Conservation (phyloP, 2,888 invertebrate genomes). For the Meganola albula region DNA sequence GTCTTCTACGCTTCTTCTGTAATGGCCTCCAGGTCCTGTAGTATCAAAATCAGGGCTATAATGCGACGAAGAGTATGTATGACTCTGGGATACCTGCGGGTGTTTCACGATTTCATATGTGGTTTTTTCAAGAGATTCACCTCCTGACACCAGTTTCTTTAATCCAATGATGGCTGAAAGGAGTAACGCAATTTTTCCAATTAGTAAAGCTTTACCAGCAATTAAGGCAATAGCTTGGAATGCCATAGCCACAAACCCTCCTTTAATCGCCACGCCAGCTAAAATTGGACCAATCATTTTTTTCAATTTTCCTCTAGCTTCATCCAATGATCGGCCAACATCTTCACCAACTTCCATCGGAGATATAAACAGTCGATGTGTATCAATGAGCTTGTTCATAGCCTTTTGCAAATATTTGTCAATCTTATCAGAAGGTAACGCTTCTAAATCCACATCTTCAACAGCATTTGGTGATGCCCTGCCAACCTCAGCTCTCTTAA, state of each 20-base stretch:
- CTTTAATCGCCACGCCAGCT: slow-evolving; percentile 83
- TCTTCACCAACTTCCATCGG: slow-evolving; percentile 56
- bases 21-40: slow-evolving; percentile 77
- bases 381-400: slow-evolving; percentile 77
- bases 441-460: slow-evolving; percentile 78
- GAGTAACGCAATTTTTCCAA: slow-evolving; percentile 90
- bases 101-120: slow-evolving; percentile 92
- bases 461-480: slow-evolving; percentile 69
- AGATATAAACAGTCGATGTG: slow-evolving; percentile 78
- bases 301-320: slow-evolving; percentile 80
- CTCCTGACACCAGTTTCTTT: slow-evolving; percentile 84
- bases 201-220: slow-evolving; percentile 88
- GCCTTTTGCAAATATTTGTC: slow-evolving; percentile 78
- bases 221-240: slow-evolving; percentile 86
- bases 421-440: slow-evolving; percentile 78
- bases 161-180: slow-evolving; percentile 87
- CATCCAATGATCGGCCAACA: slow-evolving; percentile 65
- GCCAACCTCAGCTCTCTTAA: slow-evolving; percentile 64
- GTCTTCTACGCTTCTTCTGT: slow-evolving; percentile 77
- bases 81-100: slow-evolving; percentile 87
- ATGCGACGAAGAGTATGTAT: slow-evolving; percentile 84
- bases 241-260: slow-evolving; percentile 84
- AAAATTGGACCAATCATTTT: slow-evolving; percentile 82
- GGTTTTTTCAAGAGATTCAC: slow-evolving; percentile 85
- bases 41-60: slow-evolving; percentile 80